These are phyloP conservation scores for Folsomia candida DNA, from an alignment of 2,888 invertebrate species.

Conservation along the genomic window DNA sequence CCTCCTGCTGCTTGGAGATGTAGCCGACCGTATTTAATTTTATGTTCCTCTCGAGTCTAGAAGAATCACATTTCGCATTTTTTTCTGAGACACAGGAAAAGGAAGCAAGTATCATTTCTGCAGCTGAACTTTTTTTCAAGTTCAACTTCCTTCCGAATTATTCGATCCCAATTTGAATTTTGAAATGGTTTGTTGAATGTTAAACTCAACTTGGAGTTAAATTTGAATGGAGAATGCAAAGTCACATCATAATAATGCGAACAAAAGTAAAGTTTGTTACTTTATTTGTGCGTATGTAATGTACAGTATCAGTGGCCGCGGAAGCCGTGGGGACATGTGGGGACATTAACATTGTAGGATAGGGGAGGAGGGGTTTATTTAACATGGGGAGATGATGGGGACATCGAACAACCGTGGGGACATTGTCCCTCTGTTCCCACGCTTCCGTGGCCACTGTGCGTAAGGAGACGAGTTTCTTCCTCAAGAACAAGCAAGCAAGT, in stretches of 20 bases:
- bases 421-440: too few relatives aligned
- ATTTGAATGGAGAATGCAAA: neutral
- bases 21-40: neutral
- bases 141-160: neutral
- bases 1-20: neutral
- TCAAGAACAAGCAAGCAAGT: neutral
- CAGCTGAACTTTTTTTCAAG: neutral
- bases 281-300: neutral
- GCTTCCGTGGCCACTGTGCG: too few relatives aligned
- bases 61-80: neutral
- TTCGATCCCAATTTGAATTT: neutral
- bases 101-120: neutral
- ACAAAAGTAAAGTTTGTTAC: neutral
- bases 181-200: neutral
- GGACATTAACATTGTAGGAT: too few relatives aligned
- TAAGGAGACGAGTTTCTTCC: neutral
- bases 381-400: too few relatives aligned
- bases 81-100: neutral
- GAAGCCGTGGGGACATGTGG: too few relatives aligned
- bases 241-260: neutral
- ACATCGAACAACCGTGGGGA: too few relatives aligned
- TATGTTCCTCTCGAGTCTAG: neutral
- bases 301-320: too few relatives aligned
- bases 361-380: too few relatives aligned
- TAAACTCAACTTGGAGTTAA: neutral